phyloP scores from a whole-genome alignment of 2,888 invertebrate species.

The Polymixis lichenea region DNA sequence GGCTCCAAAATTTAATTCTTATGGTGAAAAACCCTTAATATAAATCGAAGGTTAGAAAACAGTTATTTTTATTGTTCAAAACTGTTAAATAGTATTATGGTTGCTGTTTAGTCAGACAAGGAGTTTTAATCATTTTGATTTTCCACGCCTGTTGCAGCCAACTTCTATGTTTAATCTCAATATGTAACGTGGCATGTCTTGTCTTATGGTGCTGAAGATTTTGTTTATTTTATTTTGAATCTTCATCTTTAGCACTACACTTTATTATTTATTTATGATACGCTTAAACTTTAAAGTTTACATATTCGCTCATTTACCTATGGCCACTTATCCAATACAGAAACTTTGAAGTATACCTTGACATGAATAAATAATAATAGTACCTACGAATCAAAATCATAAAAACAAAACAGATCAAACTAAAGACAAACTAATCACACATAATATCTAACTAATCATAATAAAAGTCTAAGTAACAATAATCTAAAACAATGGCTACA shows the following conservation, averaged over 20 bases:
- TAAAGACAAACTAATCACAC: not conserved
- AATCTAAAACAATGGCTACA: conserved; percentile 2
- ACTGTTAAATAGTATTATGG: not conserved
- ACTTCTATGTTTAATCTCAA: not conserved
- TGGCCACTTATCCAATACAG: not conserved
- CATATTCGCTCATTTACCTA: not conserved
- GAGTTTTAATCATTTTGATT: not conserved
- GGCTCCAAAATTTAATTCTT: not conserved
- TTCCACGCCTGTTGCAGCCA: not conserved
- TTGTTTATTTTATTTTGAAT: not conserved
- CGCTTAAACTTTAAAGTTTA: not conserved
- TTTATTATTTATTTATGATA: not conserved
- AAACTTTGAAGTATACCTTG: not conserved
- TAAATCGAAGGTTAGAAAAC: not conserved
- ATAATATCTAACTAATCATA: conserved; percentile 22
- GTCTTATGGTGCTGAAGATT: not conserved
- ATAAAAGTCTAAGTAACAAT: conserved; percentile 6
- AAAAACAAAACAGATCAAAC: not conserved
- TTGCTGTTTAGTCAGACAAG: not conserved
- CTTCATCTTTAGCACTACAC: not conserved
- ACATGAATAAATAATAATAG: not conserved
- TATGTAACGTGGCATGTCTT: not conserved
- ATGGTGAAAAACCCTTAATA: not conserved
- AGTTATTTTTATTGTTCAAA: not conserved
- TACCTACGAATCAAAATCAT: not conserved